Conservation (phyloP, 2,888 invertebrate species). For the Megastigmus dorsalis region DNA sequence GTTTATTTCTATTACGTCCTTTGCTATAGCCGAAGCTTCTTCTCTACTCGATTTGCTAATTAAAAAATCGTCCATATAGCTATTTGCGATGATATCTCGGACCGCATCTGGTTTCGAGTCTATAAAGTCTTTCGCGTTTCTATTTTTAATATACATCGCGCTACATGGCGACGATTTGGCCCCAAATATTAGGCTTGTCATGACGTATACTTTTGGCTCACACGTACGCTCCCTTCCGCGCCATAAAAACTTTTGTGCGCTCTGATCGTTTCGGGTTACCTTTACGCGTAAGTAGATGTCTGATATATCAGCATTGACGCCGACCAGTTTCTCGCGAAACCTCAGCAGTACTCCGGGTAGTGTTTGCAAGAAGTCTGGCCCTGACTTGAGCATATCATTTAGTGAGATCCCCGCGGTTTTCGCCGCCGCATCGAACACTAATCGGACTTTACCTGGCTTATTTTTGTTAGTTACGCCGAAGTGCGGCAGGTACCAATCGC, state of each 20-base stretch:
- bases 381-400: too few species aligned
- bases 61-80: slow-evolving; percentile 15
- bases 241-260: not conserved
- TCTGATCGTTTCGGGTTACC: not conserved
- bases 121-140: slow-evolving; percentile 6
- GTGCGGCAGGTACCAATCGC: too few species aligned
- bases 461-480: too few species aligned
- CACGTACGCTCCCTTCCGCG: not conserved
- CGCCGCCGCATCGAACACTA: too few species aligned
- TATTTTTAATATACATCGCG: slow-evolving; percentile 29
- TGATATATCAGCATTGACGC: slow-evolving; percentile 3
- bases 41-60: not conserved
- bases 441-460: too few species aligned
- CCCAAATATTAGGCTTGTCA: slow-evolving; percentile 16
- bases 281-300: slow-evolving; percentile 34
- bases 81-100: not conserved
- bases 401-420: too few species aligned
- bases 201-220: slow-evolving; percentile 14
- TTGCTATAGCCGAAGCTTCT: not conserved
- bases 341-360: slow-evolving; percentile 43
- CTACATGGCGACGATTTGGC: slow-evolving; percentile 16
- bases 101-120: not conserved
- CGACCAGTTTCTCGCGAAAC: slow-evolving; percentile 49
- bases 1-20: not conserved
- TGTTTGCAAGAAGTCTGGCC: not conserved